Conservation (phyloP, 2,113 vertebrate genomes). For the Caretta caretta region DNA sequence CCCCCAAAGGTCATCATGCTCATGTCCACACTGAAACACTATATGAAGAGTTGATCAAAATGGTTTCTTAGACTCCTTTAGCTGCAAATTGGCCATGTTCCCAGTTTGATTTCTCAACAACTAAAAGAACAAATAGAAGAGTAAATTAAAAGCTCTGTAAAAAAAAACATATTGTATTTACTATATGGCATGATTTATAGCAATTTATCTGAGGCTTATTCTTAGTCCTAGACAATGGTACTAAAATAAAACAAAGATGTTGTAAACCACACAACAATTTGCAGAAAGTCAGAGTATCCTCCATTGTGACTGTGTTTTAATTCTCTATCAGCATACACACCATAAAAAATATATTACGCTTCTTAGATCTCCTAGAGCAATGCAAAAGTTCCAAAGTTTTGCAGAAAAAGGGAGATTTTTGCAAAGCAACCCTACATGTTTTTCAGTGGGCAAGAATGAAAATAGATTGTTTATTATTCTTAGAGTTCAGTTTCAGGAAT, state of each 20-base stretch:
- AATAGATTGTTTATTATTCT: not conserved
- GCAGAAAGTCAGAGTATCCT: not conserved
- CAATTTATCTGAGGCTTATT: no score
- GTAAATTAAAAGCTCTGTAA: not conserved
- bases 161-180: not conserved
- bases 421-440: not conserved
- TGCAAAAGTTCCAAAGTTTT: not conserved
- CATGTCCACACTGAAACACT: not conserved
- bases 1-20: not conserved
- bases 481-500: not conserved
- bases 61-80: not conserved
- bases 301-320: not conserved
- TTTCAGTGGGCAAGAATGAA: not conserved
- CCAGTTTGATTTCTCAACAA: not conserved
- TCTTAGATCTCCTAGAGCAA: not conserved
- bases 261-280: not conserved
- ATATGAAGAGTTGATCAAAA: not conserved
- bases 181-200: no score
- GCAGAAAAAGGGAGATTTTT: not conserved
- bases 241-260: not conserved
- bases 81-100: not conserved
- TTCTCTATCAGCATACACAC: not conserved
- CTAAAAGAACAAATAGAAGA: not conserved
- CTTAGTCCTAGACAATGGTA: not conserved
- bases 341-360: not conserved